Evolutionary conservation across 1,140 invertebrate genomes (phyloP), one percentile per base, ranked within the genome.

Genomic region (Lepidostoma basale): DNA sequence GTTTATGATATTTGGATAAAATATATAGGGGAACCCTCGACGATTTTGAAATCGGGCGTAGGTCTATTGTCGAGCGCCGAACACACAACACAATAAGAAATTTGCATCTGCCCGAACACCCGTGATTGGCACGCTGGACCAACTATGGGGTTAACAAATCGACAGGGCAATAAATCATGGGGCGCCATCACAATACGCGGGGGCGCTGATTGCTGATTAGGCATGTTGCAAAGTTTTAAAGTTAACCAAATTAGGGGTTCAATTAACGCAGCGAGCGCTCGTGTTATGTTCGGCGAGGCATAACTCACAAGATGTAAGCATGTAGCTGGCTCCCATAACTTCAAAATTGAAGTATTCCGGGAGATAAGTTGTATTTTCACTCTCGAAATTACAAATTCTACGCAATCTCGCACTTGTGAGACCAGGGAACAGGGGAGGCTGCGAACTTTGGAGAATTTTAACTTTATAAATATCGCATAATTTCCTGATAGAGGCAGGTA

Each of bases 181-280:
- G 49, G 49, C 30, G 26, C 49, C 49, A 54, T 30, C 49, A 54
- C 25, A 54, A 54, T 54, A 28, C n/a, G 0, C 8, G 16, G n/a
- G 9, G 49, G 6, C 12, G 12, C 30, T 14, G 54, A 39, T 30
- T 18, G 3, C 20, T 59, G 54, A 59, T 59, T 59, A 59, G 54
- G 33, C 54, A 39, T 40, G 54, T 59, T 59, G 54, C 18, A 26
- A 59, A 59, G 54, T 23, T 59, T 59, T 59, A 59, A 59, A 59
- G 20, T 59, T 59, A 59, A 59, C 20, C 30, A 20, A 36, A 39
- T 59, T 59, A 59, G 22, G 54, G 18, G 22, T 45, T 18, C 12
- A 45, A 45, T 45, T 45, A 45, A 14, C 42, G 12, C 18, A 49
- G 45, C 20, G 10, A 3, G 45, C 45, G 23, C 23, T 9, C 22